Conservation (phyloP, 1,140 invertebrate genomes). For the Halictus rubicundus region DNA sequence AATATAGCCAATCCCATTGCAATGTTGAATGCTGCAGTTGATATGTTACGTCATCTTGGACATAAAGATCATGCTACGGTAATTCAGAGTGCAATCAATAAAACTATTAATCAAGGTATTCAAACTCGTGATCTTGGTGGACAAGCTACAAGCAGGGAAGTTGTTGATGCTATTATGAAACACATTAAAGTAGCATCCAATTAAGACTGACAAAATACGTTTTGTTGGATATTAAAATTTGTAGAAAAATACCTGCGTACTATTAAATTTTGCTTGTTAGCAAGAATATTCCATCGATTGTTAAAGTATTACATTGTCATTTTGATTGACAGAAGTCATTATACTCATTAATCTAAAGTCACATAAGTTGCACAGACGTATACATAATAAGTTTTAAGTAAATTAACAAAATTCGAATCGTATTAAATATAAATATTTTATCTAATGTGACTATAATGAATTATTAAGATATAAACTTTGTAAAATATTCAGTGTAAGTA, state of each 20-base stretch:
- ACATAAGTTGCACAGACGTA: conserved; percentile 26
- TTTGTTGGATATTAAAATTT: conserved; percentile 9
- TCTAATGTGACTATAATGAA: conserved; percentile 31
- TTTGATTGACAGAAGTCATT: conserved; percentile 1
- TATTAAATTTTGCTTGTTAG: conserved; percentile 24
- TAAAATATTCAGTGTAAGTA: conserved; percentile 53
- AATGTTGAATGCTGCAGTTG: conserved; percentile 95
- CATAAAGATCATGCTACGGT: conserved; percentile 90
- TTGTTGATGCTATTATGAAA: conserved; percentile 86
- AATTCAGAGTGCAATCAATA: conserved; percentile 88
- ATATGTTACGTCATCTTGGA: conserved; percentile 95
- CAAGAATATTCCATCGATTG: conserved; percentile 14
- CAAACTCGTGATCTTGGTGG: conserved; percentile 89
- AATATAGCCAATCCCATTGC: conserved; percentile 99
- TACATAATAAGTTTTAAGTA: conserved; percentile 10
- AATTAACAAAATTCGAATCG: conserved; percentile 5
- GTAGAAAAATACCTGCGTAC: conserved; percentile 18
- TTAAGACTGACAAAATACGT: conserved; percentile 58
- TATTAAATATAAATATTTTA: conserved; percentile 26
- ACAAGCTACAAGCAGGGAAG: conserved; percentile 84
- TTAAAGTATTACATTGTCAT: conserved; percentile 17
- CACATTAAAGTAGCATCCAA: conserved; percentile 78
- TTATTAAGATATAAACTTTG: conserved; percentile 41
- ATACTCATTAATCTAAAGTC: not conserved
- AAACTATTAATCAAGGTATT: conserved; percentile 91